phyloP scores from a whole-genome alignment of 2,797 vertebrate species.

The Sebastiscus tertius region DNA sequence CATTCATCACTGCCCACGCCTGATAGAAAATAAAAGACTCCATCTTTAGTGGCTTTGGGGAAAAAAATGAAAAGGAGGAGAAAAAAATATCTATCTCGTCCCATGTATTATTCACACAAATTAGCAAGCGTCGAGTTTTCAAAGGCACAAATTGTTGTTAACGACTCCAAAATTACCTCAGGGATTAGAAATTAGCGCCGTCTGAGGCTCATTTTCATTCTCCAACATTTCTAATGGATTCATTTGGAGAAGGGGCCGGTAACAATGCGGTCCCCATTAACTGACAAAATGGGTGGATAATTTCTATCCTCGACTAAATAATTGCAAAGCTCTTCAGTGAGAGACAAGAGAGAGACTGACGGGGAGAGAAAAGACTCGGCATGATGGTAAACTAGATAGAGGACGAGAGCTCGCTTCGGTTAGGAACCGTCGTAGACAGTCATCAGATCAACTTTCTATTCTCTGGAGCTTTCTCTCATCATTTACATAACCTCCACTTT shows the following conservation, averaged over 20 bases:
- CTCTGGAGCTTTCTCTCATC: no score
- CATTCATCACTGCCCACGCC: constrained; percentile 15
- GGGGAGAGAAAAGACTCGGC: background rate
- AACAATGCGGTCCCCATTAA: constrained; percentile 55
- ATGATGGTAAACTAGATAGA: background rate
- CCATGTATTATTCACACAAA: constrained; percentile 57
- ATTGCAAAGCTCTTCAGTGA: constrained; percentile 21
- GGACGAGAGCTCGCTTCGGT: background rate
- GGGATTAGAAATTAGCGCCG: constrained; percentile 60
- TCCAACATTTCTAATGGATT: constrained; percentile 64
- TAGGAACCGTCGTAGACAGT: background rate
- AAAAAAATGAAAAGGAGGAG: background rate
- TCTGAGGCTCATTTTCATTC: constrained; percentile 58
- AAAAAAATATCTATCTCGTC: constrained; percentile 36
- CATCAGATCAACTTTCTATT: no score
- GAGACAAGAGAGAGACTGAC: background rate
- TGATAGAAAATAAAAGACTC: background rate
- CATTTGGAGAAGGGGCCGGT: constrained; percentile 45
- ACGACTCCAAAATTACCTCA: constrained; percentile 58
- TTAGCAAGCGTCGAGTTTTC: constrained; percentile 46
- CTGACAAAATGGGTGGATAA: constrained; percentile 44
- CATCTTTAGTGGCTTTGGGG: constrained; percentile 11
- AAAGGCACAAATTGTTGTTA: constrained; percentile 68
- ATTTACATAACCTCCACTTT: no score
- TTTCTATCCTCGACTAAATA: constrained; percentile 46